Conservation (phyloP, 2,797 vertebrate genomes). For the Platalea minor region DNA sequence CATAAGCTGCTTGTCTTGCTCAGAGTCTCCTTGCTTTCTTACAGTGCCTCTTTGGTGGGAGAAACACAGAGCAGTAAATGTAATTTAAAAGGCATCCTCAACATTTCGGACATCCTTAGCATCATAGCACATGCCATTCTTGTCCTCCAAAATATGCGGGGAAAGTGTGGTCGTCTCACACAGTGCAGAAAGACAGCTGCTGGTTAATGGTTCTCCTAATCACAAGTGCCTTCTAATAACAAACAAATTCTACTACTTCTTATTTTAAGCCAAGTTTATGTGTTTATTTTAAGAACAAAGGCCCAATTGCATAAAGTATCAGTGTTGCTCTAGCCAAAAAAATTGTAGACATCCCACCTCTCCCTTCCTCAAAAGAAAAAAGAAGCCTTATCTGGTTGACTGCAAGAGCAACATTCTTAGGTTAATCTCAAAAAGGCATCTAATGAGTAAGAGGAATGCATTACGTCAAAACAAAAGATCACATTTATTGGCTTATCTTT, state of each 20-base stretch:
- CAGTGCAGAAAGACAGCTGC: slow-evolving; percentile 26
- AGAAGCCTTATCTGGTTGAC: slow-evolving; percentile 32
- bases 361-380: neutral
- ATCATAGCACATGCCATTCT: slow-evolving; percentile 38
- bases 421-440: slow-evolving; percentile 45
- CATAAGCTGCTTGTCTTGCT: neutral
- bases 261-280: slow-evolving; percentile 33
- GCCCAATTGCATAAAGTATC: neutral
- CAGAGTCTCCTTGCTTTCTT: neutral
- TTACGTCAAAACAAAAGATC: neutral
- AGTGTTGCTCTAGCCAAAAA: neutral
- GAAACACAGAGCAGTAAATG: neutral
- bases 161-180: slow-evolving; percentile 19
- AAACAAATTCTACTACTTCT: slow-evolving; percentile 32
- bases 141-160: slow-evolving; percentile 14
- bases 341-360: neutral
- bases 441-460: slow-evolving; percentile 39
- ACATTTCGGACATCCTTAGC: slow-evolving; percentile 1
- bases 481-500: slow-evolving; percentile 9
- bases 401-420: slow-evolving; percentile 35
- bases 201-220: slow-evolving; percentile 20
- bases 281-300: slow-evolving; percentile 61
- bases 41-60: neutral
- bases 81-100: slow-evolving; percentile 40
- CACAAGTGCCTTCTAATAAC: slow-evolving; percentile 2